These are phyloP conservation scores for Sus cebifrons DNA, from an alignment of 2,797 vertebrate species.

Conservation along the genomic window DNA sequence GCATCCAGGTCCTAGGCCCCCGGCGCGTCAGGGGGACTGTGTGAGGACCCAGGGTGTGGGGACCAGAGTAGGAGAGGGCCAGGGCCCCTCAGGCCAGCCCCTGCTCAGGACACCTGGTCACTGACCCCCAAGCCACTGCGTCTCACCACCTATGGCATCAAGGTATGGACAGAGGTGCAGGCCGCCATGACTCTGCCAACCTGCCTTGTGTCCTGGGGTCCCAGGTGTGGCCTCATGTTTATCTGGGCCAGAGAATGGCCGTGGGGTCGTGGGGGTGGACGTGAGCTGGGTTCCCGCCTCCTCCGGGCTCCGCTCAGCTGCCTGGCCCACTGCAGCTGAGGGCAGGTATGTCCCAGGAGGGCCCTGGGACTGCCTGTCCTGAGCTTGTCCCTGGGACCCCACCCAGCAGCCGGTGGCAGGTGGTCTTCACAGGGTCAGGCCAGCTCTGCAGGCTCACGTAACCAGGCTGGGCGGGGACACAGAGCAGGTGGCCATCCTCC, in stretches of 20 bases:
- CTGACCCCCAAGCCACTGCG: background rate
- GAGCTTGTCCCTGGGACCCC: background rate
- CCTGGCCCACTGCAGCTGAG: background rate
- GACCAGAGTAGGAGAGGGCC: background rate
- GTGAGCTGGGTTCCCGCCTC: no score
- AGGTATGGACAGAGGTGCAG: no score
- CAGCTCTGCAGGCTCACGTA: background rate
- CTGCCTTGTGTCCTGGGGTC: background rate
- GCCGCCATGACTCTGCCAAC: no score
- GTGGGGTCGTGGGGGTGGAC: background rate
- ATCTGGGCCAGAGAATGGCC: background rate
- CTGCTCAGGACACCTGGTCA: background rate
- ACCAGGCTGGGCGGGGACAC: background rate
- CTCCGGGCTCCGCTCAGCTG: background rate
- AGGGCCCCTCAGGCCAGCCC: background rate
- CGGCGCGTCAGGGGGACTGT: background rate
- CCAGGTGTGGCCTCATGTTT: background rate
- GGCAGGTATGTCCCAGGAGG: background rate
- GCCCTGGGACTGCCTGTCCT: background rate
- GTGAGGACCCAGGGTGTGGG: background rate
- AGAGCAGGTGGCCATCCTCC: background rate
- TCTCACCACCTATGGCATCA: rapidly evolving
- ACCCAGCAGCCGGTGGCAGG: background rate
- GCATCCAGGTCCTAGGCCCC: background rate
- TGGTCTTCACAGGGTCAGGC: background rate